Percentiles rank a stretch among this genome's conserved stretches.
These are phyloP conservation scores for Apolygus lucorum DNA, from an alignment of 1,140 invertebrate genomes.

Conservation along the genomic window DNA sequence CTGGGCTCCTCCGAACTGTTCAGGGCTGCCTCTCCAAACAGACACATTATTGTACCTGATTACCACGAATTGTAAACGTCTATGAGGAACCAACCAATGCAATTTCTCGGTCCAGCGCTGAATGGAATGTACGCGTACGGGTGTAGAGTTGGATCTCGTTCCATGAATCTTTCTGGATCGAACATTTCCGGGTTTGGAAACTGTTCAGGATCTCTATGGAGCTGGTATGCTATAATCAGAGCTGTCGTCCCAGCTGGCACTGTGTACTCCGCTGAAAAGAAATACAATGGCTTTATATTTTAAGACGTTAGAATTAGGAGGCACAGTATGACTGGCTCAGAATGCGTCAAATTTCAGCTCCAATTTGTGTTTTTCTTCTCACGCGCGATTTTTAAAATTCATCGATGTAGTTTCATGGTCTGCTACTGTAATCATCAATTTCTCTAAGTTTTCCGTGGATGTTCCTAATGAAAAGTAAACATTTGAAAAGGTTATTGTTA, in stretches of 20 bases:
- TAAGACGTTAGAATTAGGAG: slow-evolving; percentile 25
- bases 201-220: slow-evolving; percentile 57
- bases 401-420: too few species aligned
- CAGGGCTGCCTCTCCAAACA: too few species aligned
- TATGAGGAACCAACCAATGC: slow-evolving; percentile 49
- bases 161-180: slow-evolving; percentile 66
- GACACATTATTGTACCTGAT: background rate
- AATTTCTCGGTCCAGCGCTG: slow-evolving; percentile 65
- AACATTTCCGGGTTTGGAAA: slow-evolving; percentile 64
- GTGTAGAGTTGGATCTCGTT: slow-evolving; percentile 49
- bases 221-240: slow-evolving; percentile 45
- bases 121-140: slow-evolving; percentile 58
- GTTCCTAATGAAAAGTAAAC: too few species aligned
- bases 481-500: too few species aligned
- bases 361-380: slow-evolving; percentile 10
- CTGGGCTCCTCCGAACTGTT: too few species aligned
- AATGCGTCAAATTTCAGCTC: slow-evolving; percentile 7
- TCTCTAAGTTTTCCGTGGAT: too few species aligned
- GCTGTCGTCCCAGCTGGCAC: slow-evolving; percentile 48
- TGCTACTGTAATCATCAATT: too few species aligned
- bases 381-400: too few species aligned
- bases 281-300: slow-evolving; percentile 35
- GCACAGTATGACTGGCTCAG: background rate
- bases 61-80: background rate
- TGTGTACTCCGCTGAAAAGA: too few species aligned